These are phyloP conservation scores for Cuculus canorus DNA, from an alignment of 2,797 vertebrate genomes.

Conservation along the genomic window DNA sequence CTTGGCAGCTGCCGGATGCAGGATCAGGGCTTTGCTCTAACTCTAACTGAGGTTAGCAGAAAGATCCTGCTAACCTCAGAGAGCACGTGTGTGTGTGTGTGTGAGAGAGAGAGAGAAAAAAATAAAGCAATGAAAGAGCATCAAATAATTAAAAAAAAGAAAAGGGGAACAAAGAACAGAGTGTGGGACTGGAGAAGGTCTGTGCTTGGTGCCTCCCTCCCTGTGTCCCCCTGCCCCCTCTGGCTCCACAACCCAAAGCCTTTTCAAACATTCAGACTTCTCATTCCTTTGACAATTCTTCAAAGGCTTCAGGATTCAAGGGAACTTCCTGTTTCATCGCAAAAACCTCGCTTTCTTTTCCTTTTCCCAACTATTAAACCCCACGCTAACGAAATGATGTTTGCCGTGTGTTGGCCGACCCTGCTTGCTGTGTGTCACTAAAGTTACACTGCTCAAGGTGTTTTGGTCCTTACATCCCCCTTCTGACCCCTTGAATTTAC, in stretches of 20 bases:
- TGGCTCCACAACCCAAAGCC: background rate
- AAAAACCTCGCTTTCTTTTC: constrained; percentile 40
- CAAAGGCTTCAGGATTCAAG: constrained; percentile 46
- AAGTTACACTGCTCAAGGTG: background rate
- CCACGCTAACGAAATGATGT: background rate
- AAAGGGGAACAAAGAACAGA: background rate
- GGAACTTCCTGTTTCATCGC: constrained; percentile 54
- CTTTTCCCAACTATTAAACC: constrained; percentile 30
- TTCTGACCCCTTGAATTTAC: background rate
- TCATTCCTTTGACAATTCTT: constrained; percentile 66
- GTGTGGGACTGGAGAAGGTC: background rate
- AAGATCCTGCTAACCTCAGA: background rate
- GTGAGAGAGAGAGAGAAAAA: background rate
- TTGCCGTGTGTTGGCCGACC: background rate
- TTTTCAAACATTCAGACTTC: constrained; percentile 41
- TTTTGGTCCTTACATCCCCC: background rate
- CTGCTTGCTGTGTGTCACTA: background rate
- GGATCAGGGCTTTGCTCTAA: background rate
- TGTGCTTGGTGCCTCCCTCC: background rate
- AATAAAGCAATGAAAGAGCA: background rate
- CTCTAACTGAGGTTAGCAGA: no score
- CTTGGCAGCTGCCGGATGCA: fast-evolving
- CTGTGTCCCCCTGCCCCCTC: background rate
- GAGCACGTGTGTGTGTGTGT: fast-evolving
- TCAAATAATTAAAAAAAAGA: background rate